phyloP scores from a whole-genome alignment of 2,797 vertebrate species.

The Tenualosa ilisha region DNA sequence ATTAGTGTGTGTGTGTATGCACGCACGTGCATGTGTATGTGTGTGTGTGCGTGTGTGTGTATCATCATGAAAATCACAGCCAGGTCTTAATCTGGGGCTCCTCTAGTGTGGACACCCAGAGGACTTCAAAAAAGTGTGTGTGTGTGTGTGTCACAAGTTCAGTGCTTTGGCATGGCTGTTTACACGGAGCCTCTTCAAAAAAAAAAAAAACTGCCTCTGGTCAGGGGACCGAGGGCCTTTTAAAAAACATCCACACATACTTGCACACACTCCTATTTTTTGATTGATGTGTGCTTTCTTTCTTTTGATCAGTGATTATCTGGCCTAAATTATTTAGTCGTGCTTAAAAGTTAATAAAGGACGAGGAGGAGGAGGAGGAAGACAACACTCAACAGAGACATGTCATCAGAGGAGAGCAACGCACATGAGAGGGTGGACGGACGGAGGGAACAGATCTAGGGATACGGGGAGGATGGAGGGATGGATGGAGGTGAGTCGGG shows the following conservation, averaged over 20 bases:
- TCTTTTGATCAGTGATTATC: constrained; percentile 79
- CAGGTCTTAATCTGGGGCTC: neutral
- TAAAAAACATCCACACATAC: constrained; percentile 38
- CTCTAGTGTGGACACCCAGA: neutral
- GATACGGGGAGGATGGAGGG: constrained; percentile 49
- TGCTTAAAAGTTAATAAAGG: constrained; percentile 79
- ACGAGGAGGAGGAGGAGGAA: constrained; percentile 20
- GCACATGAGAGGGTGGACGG: neutral
- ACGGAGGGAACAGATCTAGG: constrained; percentile 37
- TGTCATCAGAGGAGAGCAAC: constrained; percentile 16
- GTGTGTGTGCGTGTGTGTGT: constrained; percentile 22
- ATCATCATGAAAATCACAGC: neutral
- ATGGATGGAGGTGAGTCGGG: neutral
- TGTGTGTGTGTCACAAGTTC: constrained; percentile 42
- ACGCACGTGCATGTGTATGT: neutral
- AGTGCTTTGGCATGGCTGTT: constrained; percentile 50
- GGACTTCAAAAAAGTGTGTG: neutral
- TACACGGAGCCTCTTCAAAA: constrained; percentile 37
- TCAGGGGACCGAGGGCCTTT: constrained; percentile 46
- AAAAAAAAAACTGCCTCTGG: constrained; percentile 47
- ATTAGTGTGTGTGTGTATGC: neutral
- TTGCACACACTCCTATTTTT: constrained; percentile 45
- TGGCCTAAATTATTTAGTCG: constrained; percentile 75
- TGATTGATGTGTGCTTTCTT: constrained; percentile 74
- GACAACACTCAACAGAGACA: constrained; percentile 17